These are phyloP conservation scores for Parnassius orleans DNA, from an alignment of 2,888 invertebrate species.

Conservation along the genomic window DNA sequence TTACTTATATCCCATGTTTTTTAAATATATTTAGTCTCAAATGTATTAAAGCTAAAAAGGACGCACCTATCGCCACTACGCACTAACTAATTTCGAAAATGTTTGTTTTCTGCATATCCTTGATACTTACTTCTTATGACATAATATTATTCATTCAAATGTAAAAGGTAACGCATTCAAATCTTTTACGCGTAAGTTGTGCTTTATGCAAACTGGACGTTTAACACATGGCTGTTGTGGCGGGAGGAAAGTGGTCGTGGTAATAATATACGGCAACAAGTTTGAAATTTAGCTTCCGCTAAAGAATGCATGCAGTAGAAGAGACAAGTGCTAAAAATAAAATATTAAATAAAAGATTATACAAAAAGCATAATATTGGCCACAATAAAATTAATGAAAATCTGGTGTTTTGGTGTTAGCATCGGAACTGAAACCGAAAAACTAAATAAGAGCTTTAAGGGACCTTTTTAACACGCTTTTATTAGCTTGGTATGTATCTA, in stretches of 20 bases:
- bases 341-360: not conserved
- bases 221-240: slow-evolving; percentile 31
- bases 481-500: too few species aligned
- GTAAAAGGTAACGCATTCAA: slow-evolving; percentile 21
- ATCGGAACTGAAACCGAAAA: too few species aligned
- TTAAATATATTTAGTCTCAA: not conserved
- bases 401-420: too few species aligned
- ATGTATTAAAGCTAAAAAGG: not conserved
- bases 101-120: slow-evolving; percentile 34
- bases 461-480: too few species aligned
- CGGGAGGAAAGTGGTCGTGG: slow-evolving; percentile 37
- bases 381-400: too few species aligned
- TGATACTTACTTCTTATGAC: slow-evolving; percentile 12
- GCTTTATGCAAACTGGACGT: slow-evolving; percentile 33
- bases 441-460: too few species aligned
- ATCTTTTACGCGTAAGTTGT: slow-evolving; percentile 16
- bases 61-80: slow-evolving; percentile 3
- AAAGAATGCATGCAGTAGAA: slow-evolving; percentile 26
- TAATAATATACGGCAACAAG: slow-evolving; percentile 38
- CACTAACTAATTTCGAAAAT: slow-evolving; percentile 33
- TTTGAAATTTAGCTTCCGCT: slow-evolving; percentile 38
- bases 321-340: not conserved
- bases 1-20: slow-evolving; percentile 25
- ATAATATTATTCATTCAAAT: not conserved
- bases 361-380: too few species aligned